Base-by-base conservation (phyloP, 2,797 vertebrate genomes). In the Coregonus suidteri region DNA sequence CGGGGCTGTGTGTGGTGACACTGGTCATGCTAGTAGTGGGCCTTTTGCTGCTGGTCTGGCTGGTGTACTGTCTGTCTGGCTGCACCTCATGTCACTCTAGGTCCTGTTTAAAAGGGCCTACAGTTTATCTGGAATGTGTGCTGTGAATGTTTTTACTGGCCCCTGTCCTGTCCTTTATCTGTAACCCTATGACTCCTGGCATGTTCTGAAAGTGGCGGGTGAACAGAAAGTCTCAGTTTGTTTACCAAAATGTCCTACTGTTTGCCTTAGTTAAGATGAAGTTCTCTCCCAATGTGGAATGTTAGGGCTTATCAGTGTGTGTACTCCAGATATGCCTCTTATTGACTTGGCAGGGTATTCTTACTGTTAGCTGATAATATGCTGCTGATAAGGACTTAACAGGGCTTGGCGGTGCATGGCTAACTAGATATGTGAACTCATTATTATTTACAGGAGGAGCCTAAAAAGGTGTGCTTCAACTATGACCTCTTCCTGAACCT, bases 401-500 rank as follows among this genome's bases (percentile, higher is more conserved):
- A 25, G 47, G 25, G 68, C 51, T 72, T 7, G 5, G 35, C 11
- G 20, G 16, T 3, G 18, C 5, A 2, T 0, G 37, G 69, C 69
- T 71, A 15, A 71, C 47, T 71, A 25, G 35, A 54, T 62, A 37
- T 41, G 34, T 64, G 34, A 31, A 31, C 15, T 31, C 18, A 9
- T 59, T 59, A 5, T 18, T 13, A 20, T 74, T n/a, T 88, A 54
- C 78, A 99, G 98, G 98, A 99, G 94, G 97, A 99, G 88, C 98
- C 98, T 0, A 97, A 98, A 89, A 98, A 94, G 87, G 98, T 99
- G 74, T 97, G 94, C 85, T 99, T 99, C 88, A 98, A 97, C 18
- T 99, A 99, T 0, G 98, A 99, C 94, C 94, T 99, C 51, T 99
- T 99, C 89, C 94, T 99, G 74, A 99, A 99, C 87, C 88, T 98